Conservation (phyloP, 2,888 invertebrate species). For the Drosophila borealis region DNA sequence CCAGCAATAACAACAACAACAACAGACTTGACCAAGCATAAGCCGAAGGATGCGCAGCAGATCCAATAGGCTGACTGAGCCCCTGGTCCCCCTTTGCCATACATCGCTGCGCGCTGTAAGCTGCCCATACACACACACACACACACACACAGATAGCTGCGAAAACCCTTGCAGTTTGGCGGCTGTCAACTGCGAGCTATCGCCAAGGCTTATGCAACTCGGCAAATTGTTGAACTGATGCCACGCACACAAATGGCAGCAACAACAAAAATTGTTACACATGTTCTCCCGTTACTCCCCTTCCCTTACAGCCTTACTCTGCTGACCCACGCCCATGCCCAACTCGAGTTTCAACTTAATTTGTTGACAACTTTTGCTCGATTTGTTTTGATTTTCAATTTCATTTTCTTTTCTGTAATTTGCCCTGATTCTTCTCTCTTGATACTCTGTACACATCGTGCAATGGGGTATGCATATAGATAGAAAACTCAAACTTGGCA, state of each 20-base stretch:
- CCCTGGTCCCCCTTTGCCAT: neutral
- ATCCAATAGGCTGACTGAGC: slow-evolving; percentile 34
- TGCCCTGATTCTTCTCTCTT: slow-evolving; percentile 10
- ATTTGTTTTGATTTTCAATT: slow-evolving; percentile 52
- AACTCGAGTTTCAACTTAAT: slow-evolving; percentile 60
- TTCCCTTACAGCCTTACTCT: no score
- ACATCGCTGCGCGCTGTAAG: neutral
- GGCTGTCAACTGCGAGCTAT: slow-evolving; percentile 53
- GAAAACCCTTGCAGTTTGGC: slow-evolving; percentile 48
- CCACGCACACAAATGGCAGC: slow-evolving; percentile 27
- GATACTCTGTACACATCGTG: neutral
- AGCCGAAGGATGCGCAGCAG: slow-evolving; percentile 40
- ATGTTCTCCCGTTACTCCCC: no score
- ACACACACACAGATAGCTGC: neutral
- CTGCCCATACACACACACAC: neutral
- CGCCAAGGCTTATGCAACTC: slow-evolving; percentile 55
- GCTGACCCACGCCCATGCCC: neutral
- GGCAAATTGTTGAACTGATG: slow-evolving; percentile 54
- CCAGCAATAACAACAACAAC: no score
- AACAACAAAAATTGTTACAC: neutral
- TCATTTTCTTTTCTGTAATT: slow-evolving; percentile 37
- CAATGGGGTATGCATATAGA: neutral
- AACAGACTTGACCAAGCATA: slow-evolving; percentile 42
- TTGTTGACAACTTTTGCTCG: slow-evolving; percentile 55
- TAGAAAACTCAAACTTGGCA: no score